These are phyloP conservation scores for Conus ventricosus DNA, from an alignment of 1,140 invertebrate genomes.

Conservation along the genomic window DNA sequence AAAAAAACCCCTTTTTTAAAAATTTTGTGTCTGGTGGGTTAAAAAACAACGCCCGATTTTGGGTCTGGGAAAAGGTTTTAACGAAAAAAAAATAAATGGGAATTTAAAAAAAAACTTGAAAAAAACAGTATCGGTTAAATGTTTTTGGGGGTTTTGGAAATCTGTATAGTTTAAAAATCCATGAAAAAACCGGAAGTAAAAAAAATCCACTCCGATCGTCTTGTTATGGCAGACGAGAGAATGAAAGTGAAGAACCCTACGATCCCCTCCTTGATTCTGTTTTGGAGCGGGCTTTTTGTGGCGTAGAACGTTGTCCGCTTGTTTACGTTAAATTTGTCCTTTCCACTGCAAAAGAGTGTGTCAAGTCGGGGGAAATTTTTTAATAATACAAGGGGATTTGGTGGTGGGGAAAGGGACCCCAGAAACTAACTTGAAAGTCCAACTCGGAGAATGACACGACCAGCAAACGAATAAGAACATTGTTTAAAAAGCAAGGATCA, in stretches of 20 bases:
- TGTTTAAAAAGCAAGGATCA: too few species aligned
- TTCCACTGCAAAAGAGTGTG: constrained; percentile 18
- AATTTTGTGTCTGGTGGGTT: too few species aligned
- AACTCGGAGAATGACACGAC: too few species aligned
- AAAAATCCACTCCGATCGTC: not conserved
- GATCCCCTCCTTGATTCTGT: not conserved
- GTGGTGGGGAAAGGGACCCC: not conserved
- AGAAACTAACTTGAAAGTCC: not conserved
- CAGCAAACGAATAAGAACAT: too few species aligned
- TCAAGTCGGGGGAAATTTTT: constrained; percentile 17
- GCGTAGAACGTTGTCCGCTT: constrained; percentile 17
- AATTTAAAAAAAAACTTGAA: too few species aligned
- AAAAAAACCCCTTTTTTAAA: too few species aligned
- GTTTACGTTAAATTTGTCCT: constrained; percentile 2
- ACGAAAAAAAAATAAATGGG: too few species aligned
- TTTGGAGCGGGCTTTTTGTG: not conserved
- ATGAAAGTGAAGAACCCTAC: constrained; percentile 9
- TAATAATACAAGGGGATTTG: not conserved
- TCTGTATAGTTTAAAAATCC: not conserved
- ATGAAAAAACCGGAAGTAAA: not conserved
- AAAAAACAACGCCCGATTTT: too few species aligned
- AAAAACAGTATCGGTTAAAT: too few species aligned
- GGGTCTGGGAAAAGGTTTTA: too few species aligned
- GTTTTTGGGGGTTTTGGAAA: too few species aligned
- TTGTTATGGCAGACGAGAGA: constrained; percentile 16